A percentile compares a stretch with the other conserved stretches of the same genome.
Evolutionary conservation across 1,140 invertebrate species (phyloP).

Genomic region (Schlechtendalia chinensis): DNA sequence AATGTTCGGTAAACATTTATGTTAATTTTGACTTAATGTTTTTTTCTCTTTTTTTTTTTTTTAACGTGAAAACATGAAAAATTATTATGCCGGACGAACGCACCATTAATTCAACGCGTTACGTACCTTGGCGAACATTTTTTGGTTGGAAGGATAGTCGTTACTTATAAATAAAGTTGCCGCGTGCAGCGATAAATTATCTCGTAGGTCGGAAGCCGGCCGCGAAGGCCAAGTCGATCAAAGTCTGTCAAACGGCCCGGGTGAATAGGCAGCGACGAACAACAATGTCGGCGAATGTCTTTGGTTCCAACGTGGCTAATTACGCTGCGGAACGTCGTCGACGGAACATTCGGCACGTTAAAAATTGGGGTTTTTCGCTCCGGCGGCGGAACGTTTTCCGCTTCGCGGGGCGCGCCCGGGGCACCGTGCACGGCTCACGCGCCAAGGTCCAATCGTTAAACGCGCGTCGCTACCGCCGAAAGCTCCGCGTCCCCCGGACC

Average conservation of each 20-base stretch:
- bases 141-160: background rate
- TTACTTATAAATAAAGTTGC: background rate
- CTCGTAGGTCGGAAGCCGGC: background rate
- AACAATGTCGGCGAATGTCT: conserved; percentile 1
- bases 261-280: background rate
- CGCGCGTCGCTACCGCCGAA: too few species aligned
- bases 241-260: conserved; percentile 18
- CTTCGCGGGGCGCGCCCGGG: too few species aligned
- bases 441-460: too few species aligned
- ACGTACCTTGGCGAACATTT: background rate
- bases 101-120: conserved; percentile 12
- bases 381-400: background rate
- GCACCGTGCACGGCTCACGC: too few species aligned
- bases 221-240: background rate
- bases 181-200: background rate
- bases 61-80: background rate
- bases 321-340: background rate
- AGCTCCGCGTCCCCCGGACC: too few species aligned
- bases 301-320: background rate
- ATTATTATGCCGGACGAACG: conserved; percentile 1
- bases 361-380: background rate
- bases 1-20: background rate
- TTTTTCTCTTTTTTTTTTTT: background rate
- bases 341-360: background rate
- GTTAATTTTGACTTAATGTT: background rate